Evolutionary conservation across 2,113 vertebrate species (phyloP), one percentile per base, ranked within the genome.

Genomic region (Cettia cetti): DNA sequence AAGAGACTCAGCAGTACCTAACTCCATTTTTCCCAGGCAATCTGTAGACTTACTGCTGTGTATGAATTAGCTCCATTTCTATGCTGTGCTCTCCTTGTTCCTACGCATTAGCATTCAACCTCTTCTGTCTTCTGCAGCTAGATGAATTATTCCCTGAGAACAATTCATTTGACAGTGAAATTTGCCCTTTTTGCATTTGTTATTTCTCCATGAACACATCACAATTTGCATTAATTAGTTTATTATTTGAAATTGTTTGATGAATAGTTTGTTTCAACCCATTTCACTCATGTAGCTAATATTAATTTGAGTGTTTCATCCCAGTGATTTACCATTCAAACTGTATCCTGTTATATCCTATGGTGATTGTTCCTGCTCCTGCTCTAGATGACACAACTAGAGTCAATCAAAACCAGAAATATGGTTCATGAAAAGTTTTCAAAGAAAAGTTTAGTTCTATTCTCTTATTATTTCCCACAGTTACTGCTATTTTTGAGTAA

Each of bases 161-260:
- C 78, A 93, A 93, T 92, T 87, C n/a, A 91, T 91, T 77, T 90
- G 82, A 80, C 87, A 91, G 82, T 71, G 86, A 86, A 94, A 93
- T 91, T 90, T 92, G 86, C 74, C 87, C 70, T 91, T 94, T 97
- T 82, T 95, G 82, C 71, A 59, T 94, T 94, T 90, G 83, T 92
- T 92, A 90, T 91, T 95, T 91, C 70, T 95, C 75, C 79, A 70
- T 81, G 82, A 94, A 94, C 71, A 82, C 75, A 93, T 81, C 63
- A 59, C 60, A 86, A 94, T 96, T 95, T 95, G 70, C 94, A 94
- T 95, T 97, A 94, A 93, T 95, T 95, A 90, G 82, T 93, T 96
- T 95, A 95, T 95, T 91, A 93, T 95, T 92, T 96, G 63, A 93
- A 96, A 91, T 86, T 82, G 40, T 94, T 97, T 95, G 76, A 93